phyloP scores from a whole-genome alignment of 2,113 vertebrate genomes.

The Coptodon bakossiorum region DNA sequence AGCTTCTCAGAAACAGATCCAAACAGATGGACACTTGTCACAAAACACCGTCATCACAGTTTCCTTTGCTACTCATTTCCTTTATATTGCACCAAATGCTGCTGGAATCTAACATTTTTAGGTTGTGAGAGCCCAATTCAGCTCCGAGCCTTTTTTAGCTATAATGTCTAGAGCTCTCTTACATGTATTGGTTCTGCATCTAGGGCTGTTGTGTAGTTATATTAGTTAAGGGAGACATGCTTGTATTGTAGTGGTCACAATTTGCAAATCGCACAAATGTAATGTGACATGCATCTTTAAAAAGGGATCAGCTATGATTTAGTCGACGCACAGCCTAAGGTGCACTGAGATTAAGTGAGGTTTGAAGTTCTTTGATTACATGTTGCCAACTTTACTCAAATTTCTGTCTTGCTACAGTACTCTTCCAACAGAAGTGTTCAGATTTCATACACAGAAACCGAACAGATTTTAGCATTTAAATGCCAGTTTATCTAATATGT shows the following conservation, averaged over 20 bases:
- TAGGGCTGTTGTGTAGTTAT: not conserved
- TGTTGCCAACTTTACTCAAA: not conserved
- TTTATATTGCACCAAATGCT: not conserved
- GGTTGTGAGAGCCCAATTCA: not conserved
- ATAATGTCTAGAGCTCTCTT: not conserved
- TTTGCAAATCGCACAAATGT: not conserved
- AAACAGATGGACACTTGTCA: slow-evolving; percentile 30
- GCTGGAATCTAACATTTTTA: not conserved
- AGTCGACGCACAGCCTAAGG: not conserved
- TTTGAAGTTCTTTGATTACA: not conserved
- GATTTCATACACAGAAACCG: not conserved
- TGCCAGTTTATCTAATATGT: not conserved
- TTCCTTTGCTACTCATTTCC: slow-evolving; percentile 1
- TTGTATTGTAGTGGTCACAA: not conserved
- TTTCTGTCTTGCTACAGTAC: not conserved
- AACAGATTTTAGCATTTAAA: not conserved
- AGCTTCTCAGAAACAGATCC: slow-evolving; percentile 14
- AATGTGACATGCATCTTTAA: not conserved
- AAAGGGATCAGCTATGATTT: not conserved
- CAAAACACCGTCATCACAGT: not conserved
- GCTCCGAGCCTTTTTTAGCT: not conserved
- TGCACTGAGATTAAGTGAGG: not conserved
- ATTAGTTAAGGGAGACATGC: not conserved
- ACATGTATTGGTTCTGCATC: not conserved
- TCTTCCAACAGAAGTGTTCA: not conserved